These are phyloP conservation scores for Diorhabda sublineata DNA, from an alignment of 1,140 invertebrate species.

Conservation along the genomic window DNA sequence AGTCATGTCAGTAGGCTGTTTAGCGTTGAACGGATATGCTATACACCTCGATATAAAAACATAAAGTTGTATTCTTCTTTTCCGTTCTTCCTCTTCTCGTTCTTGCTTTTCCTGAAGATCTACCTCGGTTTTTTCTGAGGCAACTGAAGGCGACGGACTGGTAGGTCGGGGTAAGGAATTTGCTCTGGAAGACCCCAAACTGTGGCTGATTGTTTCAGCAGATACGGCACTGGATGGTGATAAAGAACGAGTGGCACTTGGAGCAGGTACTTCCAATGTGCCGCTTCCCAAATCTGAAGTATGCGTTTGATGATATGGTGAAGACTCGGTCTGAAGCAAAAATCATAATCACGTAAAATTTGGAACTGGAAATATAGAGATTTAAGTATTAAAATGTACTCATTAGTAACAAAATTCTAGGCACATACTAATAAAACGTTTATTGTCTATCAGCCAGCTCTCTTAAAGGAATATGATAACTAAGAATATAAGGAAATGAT, in stretches of 20 bases:
- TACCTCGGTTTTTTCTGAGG: conserved; percentile 71
- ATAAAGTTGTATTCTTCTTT: conserved; percentile 91
- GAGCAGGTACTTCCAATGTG: conserved; percentile 49
- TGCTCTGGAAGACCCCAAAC: conserved; percentile 39
- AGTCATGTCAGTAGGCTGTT: conserved; percentile 97
- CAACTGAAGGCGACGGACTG: conserved; percentile 77
- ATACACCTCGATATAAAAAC: conserved; percentile 98
- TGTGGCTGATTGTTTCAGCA: conserved; percentile 60
- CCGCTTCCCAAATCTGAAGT: conserved; percentile 40
- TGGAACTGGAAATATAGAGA: no score
- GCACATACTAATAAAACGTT: no score
- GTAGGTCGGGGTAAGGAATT: conserved; percentile 71
- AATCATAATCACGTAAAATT: background rate
- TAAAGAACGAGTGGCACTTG: conserved; percentile 50
- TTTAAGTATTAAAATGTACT: no score
- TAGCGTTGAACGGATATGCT: conserved; percentile 98
- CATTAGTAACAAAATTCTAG: no score
- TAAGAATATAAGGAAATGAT: no score
- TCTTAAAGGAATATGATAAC: no score
- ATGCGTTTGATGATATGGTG: conserved; percentile 38
- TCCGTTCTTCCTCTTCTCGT: conserved; percentile 88
- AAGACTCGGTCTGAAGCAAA: conserved; percentile 37
- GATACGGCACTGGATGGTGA: conserved; percentile 61
- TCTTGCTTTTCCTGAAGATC: conserved; percentile 76
- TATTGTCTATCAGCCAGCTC: no score